Evolutionary conservation across 2,888 invertebrate species (phyloP).

Genomic region (Ischnus inquisitorius): DNA sequence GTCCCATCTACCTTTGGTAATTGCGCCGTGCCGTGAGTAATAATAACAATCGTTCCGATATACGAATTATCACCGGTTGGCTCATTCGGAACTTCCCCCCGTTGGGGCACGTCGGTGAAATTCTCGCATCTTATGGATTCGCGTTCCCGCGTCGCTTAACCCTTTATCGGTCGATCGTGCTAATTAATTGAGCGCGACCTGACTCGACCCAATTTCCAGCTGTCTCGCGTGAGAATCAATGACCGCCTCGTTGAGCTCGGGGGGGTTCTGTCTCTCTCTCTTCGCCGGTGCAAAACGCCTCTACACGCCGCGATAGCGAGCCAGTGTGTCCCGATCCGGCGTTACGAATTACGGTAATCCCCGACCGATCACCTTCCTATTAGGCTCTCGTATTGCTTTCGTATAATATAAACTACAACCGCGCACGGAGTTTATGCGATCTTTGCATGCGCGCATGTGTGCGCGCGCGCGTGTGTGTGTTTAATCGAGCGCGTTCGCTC

Average conservation of each 20-base stretch:
- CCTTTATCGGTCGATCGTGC: conserved; percentile 64
- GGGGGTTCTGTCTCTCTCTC: conserved; percentile 3
- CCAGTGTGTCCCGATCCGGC: background rate
- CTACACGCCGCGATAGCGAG: background rate
- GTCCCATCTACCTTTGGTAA: background rate
- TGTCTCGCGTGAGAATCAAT: conserved; percentile 63
- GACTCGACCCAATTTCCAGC: conserved; percentile 61
- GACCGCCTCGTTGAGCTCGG: conserved; percentile 6
- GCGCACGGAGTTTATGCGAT: background rate
- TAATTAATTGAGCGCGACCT: conserved; percentile 64
- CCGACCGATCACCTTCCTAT: background rate
- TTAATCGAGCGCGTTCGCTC: background rate
- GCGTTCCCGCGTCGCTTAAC: conserved; percentile 14
- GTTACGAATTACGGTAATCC: conserved; percentile 32
- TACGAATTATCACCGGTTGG: background rate
- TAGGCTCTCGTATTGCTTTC: background rate
- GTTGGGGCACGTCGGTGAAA: background rate
- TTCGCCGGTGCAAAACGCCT: conserved; percentile 2
- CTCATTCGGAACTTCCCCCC: background rate
- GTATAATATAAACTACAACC: background rate
- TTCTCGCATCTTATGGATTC: background rate
- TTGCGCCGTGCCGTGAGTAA: background rate
- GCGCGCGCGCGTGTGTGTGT: background rate
- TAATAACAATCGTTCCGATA: background rate
- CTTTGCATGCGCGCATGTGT: background rate